phyloP scores from a whole-genome alignment of 1,140 invertebrate genomes.

The Metopolophium dirhodum region DNA sequence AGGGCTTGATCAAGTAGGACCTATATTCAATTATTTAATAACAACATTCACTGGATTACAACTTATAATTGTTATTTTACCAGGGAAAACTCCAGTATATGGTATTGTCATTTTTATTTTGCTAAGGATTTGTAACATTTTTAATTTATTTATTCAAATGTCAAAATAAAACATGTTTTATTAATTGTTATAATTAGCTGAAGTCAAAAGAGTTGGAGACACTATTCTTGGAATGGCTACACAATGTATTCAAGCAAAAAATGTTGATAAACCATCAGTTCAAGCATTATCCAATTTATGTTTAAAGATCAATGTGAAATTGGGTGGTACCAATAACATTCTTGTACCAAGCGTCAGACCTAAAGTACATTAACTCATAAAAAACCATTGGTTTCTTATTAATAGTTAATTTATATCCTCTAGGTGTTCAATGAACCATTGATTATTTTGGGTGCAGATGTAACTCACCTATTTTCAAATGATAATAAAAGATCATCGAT shows the following conservation, averaged over 20 bases:
- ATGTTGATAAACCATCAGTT: constrained; percentile 99
- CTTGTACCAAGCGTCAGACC: constrained; percentile 94
- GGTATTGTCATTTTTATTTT: constrained; percentile 68
- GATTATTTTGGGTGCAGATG: constrained; percentile 98
- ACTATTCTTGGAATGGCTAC: constrained; percentile 99
- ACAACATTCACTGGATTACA: constrained; percentile 94
- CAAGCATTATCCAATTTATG: constrained; percentile 99
- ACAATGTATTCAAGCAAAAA: constrained; percentile 99
- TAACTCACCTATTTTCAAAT: constrained; percentile 98
- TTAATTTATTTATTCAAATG: neutral
- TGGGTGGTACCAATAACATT: constrained; percentile 99
- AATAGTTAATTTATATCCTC: constrained; percentile 59
- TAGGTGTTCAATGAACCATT: constrained; percentile 98
- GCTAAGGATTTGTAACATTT: neutral
- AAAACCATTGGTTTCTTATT: neutral
- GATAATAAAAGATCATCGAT: constrained; percentile 99
- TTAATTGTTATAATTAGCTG: constrained; percentile 71
- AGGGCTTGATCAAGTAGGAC: constrained; percentile 98
- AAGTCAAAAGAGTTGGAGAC: constrained; percentile 99
- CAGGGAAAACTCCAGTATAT: constrained; percentile 99
- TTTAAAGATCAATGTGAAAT: constrained; percentile 99
- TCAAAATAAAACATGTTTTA: neutral
- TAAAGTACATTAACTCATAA: constrained; percentile 66
- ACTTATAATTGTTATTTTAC: constrained; percentile 96
- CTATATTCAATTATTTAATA: constrained; percentile 99